These are phyloP conservation scores for Eulemur macaco DNA, from an alignment of 2,113 vertebrate genomes.

Conservation along the genomic window DNA sequence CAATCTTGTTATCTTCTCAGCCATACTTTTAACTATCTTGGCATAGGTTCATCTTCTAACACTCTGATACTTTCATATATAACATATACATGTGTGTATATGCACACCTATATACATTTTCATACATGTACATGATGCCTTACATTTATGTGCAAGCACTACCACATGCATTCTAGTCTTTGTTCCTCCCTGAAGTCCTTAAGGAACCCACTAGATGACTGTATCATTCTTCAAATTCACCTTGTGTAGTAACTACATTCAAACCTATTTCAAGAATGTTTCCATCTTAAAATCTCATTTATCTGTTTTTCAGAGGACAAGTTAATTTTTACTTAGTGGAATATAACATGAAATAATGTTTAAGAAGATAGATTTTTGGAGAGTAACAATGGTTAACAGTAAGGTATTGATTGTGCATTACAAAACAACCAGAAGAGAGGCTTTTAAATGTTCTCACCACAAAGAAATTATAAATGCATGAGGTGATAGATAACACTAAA, in stretches of 20 bases:
- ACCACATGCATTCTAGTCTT: not conserved
- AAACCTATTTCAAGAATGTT: not conserved
- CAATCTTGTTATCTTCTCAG: not conserved
- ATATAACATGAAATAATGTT: not conserved
- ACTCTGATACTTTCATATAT: not conserved
- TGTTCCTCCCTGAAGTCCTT: not conserved
- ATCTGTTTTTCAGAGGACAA: not conserved
- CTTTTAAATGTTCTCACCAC: not conserved
- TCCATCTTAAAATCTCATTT: not conserved
- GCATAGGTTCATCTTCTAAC: not conserved
- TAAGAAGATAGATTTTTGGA: not conserved
- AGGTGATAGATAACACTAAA: not conserved
- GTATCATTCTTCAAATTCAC: not conserved
- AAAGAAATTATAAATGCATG: not conserved
- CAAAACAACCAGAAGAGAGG: not conserved
- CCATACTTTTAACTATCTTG: not conserved
- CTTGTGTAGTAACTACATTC: not conserved
- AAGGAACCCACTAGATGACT: not conserved
- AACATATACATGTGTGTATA: not conserved
- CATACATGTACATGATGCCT: not conserved
- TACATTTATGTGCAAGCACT: not conserved
- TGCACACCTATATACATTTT: not conserved
- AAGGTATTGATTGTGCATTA: not conserved
- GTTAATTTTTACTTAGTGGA: not conserved
- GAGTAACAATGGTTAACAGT: not conserved